phyloP scores from a whole-genome alignment of 2,113 vertebrate genomes.

The Varanus salvator region DNA sequence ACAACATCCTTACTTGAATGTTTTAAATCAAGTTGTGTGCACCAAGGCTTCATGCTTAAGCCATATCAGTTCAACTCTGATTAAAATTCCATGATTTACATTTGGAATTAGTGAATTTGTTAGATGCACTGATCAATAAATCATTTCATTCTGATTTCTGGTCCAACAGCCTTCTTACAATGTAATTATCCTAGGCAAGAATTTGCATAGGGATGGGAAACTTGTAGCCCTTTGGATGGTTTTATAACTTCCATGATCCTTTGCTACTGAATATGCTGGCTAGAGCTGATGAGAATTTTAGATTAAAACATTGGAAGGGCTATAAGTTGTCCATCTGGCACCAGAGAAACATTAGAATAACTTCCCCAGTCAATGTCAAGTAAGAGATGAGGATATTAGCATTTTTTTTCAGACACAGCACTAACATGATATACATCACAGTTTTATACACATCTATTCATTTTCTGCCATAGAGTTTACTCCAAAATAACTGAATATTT shows the following conservation, averaged over 20 bases:
- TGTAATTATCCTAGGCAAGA: neutral
- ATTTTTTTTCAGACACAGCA: neutral
- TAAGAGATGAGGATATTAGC: neutral
- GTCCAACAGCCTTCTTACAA: neutral
- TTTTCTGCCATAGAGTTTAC: neutral
- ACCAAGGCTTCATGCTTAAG: neutral
- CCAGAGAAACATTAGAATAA: neutral
- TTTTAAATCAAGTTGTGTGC: neutral
- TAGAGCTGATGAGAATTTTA: too few relatives aligned
- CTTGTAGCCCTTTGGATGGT: too few relatives aligned
- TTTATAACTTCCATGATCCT: too few relatives aligned
- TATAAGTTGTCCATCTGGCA: too few relatives aligned
- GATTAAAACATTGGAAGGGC: too few relatives aligned
- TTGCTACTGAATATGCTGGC: too few relatives aligned
- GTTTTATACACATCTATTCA: neutral
- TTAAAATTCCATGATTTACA: neutral
- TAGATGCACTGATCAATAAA: neutral
- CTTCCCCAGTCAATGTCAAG: neutral
- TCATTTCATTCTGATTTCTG: conserved; percentile 1
- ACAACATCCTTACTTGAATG: neutral
- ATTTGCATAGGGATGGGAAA: neutral
- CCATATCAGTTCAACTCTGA: neutral
- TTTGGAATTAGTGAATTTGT: neutral
- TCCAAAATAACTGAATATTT: neutral
- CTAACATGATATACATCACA: neutral